Base-by-base conservation (phyloP, 2,797 vertebrate species). In the Melanogrammus aeglefinus region DNA sequence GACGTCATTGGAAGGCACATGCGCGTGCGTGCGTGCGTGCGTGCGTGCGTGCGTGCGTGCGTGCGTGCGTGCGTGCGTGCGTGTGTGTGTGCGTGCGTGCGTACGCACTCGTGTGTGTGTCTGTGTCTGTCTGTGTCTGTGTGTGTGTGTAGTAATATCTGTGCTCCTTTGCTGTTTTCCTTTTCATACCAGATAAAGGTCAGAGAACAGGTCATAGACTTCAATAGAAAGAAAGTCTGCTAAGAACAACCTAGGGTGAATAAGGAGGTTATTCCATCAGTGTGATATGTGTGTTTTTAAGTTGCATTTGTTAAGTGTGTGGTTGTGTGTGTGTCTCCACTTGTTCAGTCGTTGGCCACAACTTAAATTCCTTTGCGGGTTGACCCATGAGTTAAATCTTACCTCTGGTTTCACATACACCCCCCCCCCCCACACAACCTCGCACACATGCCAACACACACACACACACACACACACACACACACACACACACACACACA, bases 401-500 rank as follows among this genome's bases (percentile, higher is more conserved):
- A 81, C 82, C 77, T 88, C 77, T 80, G 86, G 87, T 86, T 84
- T 87, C 91, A 86, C 90, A 88, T 87, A 92, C 92, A 94, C 92
- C 92, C 82, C 71, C 76, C 92, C 94, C 92, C 92, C 82, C 71
- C 76, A 79, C 84, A 86, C 78, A 79, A 80, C 80, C 74, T 14
- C 92, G 94, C 92, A 92, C 83, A 73, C 79, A 82, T 82, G 86
- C 82, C 80, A 79, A 81, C 92, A 94, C 92, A 92, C 81, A 76
- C 92, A 94, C 92, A 92, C 82, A 74, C 79, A 83, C 84, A 86
- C 90, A 88, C 88, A 91, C 92, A 94, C 83, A 73, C 79, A 82
- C 92, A 94, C 92, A 92, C 81, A 76, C 92, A 94, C 92, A 92
- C 82, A 76, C 79, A 83, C 84, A 88, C 90, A 89, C 89, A 92